Base-by-base conservation (phyloP, 2,888 invertebrate species). In the Cheilosia urbana region DNA sequence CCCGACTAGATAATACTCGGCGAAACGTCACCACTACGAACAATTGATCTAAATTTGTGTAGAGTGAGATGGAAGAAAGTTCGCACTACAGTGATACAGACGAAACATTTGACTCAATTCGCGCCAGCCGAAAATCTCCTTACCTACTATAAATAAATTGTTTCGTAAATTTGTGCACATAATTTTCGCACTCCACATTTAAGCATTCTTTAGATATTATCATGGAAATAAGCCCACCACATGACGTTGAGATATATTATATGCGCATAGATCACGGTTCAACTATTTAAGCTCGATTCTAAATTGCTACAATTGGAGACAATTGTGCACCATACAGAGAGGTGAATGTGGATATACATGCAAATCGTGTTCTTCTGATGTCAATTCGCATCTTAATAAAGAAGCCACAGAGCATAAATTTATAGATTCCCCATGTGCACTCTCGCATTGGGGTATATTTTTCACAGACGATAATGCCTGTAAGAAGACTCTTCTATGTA, bases 241-340 rank as follows among this genome's bases (percentile, higher is more conserved):
- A 37, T 51, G 21, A 69, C 21, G 58, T 47, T 37, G 37, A 66
- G 60, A 77, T 66, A 49, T 21, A 21, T 27, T 27, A 2, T 27
- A 51, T 15, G 45, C 63, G 62, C 75, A 80, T 83, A 63, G 83
- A 78, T 79, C 73, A 69, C 51, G 62, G 69, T 84, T 73, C 63
- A 80, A 34, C 80, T 76, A 75, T 84, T 84, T 84, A 75, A 84
- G 84, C 84, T 90, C 90, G 89, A 90, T 90, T 90, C 89, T 90
- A 89, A 91, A 91, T 91, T 91, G 91, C 89, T 79, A 79, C 88
- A 89, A 89, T 88, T 89, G 88, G 87, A 77, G 69, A 66, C 88
- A 89, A 88, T 88, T 88, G 71, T 40, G 47, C 21, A 51, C 15
- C 62, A 62, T 34, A 69, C 79, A 65, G 65, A 65, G 78, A 84